phyloP scores from a whole-genome alignment of 2,797 vertebrate species.

The Bovichtus variegatus region DNA sequence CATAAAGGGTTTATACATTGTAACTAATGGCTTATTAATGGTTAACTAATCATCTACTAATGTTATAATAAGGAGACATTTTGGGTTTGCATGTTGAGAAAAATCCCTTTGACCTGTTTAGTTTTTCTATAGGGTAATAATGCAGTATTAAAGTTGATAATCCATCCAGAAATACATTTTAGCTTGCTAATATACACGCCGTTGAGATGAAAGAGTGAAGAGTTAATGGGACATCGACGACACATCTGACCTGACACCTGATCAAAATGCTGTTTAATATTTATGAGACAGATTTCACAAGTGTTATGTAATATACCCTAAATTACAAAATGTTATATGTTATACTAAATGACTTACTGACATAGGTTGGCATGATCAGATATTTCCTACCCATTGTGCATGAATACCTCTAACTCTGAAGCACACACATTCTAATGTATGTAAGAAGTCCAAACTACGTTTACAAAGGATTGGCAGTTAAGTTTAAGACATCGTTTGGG shows the following conservation, averaged over 20 bases:
- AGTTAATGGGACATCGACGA: not conserved
- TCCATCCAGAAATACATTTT: no score
- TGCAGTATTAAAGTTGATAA: not conserved
- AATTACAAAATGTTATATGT: not conserved
- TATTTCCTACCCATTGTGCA: not conserved
- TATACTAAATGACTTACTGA: not conserved
- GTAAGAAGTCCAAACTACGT: not conserved
- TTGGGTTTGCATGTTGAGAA: constrained; percentile 3
- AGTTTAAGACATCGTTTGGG: not conserved
- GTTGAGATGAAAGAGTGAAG: not conserved
- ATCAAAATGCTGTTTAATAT: not conserved
- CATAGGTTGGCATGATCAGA: no score
- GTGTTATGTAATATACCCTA: not conserved
- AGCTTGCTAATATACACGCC: not conserved
- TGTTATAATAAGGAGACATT: not conserved
- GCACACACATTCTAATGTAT: not conserved
- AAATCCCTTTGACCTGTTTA: not conserved
- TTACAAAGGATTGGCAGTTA: not conserved
- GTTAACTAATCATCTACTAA: not conserved
- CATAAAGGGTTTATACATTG: not conserved
- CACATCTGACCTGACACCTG: no score
- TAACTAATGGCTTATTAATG: constrained; percentile 2
- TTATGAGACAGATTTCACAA: not conserved
- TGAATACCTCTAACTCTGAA: not conserved
- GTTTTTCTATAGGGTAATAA: not conserved